phyloP scores from a whole-genome alignment of 2,888 invertebrate species.

The Dynastes tityus region DNA sequence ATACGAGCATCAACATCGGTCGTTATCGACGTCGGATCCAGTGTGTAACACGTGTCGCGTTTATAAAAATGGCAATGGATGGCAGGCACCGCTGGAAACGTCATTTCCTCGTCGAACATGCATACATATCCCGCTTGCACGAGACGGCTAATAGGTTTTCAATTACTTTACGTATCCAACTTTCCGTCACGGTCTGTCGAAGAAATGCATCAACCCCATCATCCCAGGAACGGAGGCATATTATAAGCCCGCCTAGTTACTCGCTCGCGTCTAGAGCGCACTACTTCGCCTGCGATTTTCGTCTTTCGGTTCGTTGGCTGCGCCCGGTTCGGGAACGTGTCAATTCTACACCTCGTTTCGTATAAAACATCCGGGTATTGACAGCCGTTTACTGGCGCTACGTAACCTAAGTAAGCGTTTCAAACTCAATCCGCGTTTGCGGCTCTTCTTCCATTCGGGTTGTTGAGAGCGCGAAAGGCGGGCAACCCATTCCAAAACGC shows the following conservation, averaged over 20 bases:
- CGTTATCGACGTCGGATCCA: not conserved
- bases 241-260: not conserved
- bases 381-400: conserved; percentile 15
- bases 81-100: not conserved
- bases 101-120: conserved; percentile 10
- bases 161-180: not conserved
- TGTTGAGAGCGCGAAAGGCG: no score
- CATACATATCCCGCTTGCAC: not conserved
- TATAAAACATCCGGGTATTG: conserved; percentile 28
- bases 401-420: conserved; percentile 34
- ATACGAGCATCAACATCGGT: not conserved
- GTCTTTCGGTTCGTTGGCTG: conserved; percentile 17
- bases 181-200: not conserved
- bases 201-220: conserved; percentile 17
- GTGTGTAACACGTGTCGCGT: not conserved
- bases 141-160: conserved; percentile 24
- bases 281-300: conserved; percentile 14
- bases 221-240: not conserved
- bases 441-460: not conserved
- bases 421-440: not conserved
- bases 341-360: conserved; percentile 43
- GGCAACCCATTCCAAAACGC: no score
- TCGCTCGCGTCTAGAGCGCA: not conserved
- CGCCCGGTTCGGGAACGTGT: conserved; percentile 34
- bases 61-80: not conserved